phyloP scores from a whole-genome alignment of 1,140 invertebrate species.

The Camponotus floridanus region DNA sequence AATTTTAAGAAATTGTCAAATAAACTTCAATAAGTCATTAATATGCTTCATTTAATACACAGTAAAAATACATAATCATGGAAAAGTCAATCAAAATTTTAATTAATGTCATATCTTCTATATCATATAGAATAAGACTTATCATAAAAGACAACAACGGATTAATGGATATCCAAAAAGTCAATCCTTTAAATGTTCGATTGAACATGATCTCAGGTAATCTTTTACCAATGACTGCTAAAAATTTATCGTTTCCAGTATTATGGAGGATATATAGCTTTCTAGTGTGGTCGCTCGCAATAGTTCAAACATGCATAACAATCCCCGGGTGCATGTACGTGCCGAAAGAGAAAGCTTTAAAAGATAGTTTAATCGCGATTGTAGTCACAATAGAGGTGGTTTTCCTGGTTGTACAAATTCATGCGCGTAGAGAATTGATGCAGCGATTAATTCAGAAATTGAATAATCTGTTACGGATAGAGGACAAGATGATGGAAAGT shows the following conservation, averaged over 20 bases:
- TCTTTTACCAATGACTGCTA: constrained; percentile 53
- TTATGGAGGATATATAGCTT: constrained; percentile 12
- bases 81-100: background rate
- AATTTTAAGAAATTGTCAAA: too few relatives aligned
- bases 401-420: background rate
- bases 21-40: too few relatives aligned
- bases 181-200: constrained; percentile 61
- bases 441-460: background rate
- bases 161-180: constrained; percentile 38
- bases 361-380: constrained; percentile 31
- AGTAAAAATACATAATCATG: background rate
- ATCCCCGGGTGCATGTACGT: constrained; percentile 32
- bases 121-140: background rate
- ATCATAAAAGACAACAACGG: background rate
- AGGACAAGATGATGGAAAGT: background rate
- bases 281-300: constrained; percentile 4
- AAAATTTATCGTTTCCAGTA: background rate
- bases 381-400: background rate
- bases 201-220: constrained; percentile 65
- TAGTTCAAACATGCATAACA: background rate
- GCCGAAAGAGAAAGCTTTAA: constrained; percentile 40
- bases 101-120: background rate
- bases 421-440: background rate
- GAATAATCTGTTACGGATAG: background rate
- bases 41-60: too few relatives aligned